phyloP scores from a whole-genome alignment of 1,140 invertebrate genomes.

The Ruditapes philippinarum region DNA sequence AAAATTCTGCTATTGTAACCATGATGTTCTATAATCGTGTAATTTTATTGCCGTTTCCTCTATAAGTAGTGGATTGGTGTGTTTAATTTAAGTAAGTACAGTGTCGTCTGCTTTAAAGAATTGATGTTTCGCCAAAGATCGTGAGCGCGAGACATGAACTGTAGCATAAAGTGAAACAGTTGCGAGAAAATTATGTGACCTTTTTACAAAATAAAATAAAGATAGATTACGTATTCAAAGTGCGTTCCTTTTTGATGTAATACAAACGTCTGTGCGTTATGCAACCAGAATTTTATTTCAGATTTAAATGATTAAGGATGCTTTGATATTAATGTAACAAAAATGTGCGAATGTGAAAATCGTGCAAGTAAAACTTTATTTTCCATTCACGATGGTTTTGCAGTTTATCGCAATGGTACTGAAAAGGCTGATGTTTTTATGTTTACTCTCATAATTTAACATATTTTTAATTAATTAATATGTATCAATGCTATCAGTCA shows the following conservation, averaged over 20 bases:
- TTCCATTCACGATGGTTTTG: too few species aligned
- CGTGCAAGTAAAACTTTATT: too few species aligned
- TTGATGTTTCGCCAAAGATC: slow-evolving; percentile 19
- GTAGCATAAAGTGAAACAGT: not conserved
- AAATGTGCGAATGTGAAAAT: too few species aligned
- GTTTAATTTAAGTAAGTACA: not conserved
- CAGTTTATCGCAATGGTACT: too few species aligned
- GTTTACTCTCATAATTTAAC: too few species aligned
- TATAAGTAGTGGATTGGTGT: not conserved
- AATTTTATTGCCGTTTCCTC: not conserved
- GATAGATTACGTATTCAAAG: slow-evolving; percentile 1
- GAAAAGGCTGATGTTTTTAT: too few species aligned
- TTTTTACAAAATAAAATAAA: slow-evolving; percentile 27
- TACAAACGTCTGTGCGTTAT: not conserved
- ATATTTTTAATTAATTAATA: too few species aligned
- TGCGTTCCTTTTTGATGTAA: not conserved
- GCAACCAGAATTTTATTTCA: not conserved
- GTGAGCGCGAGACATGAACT: not conserved
- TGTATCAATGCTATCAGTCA: too few species aligned
- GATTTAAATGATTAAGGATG: not conserved
- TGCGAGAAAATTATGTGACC: not conserved
- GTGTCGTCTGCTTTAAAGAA: slow-evolving; percentile 15
- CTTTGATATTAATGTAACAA: not conserved
- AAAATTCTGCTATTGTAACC: slow-evolving; percentile 5
- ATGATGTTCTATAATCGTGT: not conserved